These are phyloP conservation scores for Cossypha heuglini DNA, from an alignment of 2,797 vertebrate species.

Conservation along the genomic window DNA sequence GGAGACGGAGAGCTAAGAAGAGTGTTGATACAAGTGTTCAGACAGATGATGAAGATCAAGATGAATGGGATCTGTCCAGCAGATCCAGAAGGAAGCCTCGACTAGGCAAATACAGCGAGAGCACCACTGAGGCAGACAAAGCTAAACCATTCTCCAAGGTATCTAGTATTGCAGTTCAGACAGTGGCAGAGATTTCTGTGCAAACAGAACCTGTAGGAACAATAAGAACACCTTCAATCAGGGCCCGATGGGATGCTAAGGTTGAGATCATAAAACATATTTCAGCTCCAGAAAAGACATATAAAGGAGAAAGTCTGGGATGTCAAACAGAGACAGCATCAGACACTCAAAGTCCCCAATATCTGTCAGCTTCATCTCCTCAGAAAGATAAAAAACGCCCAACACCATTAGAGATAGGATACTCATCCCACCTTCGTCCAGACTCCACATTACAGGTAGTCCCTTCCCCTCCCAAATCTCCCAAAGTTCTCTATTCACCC, in stretches of 20 bases:
- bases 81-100: constrained; percentile 88
- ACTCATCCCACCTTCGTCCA: constrained; percentile 88
- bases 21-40: constrained; percentile 92
- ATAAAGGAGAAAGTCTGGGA: constrained; percentile 91
- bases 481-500: constrained; percentile 91
- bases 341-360: constrained; percentile 80
- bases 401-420: constrained; percentile 88
- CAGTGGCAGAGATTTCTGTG: constrained; percentile 96
- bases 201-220: constrained; percentile 96
- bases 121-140: constrained; percentile 79
- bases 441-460: constrained; percentile 83
- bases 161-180: constrained; percentile 95
- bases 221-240: constrained; percentile 88
- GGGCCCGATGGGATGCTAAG: constrained; percentile 88
- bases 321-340: constrained; percentile 94
- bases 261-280: constrained; percentile 96
- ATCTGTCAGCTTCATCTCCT: constrained; percentile 80
- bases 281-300: constrained; percentile 93
- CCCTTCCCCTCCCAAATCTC: constrained; percentile 88
- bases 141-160: constrained; percentile 87
- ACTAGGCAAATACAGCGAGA: constrained; percentile 83
- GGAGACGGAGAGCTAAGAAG: constrained; percentile 87
- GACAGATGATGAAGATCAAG: constrained; percentile 96
- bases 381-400: constrained; percentile 90
- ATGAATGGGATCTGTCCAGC: constrained; percentile 91